These are phyloP conservation scores for Epiblema foenella DNA, from an alignment of 2,888 invertebrate species.

Conservation along the genomic window DNA sequence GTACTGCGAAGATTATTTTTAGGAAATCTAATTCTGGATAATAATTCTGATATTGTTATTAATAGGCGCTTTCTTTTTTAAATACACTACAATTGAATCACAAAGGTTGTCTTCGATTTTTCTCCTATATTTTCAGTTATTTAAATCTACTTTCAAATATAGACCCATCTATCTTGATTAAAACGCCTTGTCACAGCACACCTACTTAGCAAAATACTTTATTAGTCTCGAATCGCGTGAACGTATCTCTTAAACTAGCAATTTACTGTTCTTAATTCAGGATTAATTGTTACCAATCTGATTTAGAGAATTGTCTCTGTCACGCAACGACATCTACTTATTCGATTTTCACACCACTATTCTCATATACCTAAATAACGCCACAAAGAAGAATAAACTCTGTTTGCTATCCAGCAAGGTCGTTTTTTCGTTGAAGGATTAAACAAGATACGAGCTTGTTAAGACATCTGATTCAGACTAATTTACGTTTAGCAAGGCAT, in stretches of 20 bases:
- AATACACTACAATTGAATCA: no score
- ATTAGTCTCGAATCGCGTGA: slow-evolving; percentile 45
- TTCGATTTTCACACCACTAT: slow-evolving; percentile 7
- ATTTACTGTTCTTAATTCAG: slow-evolving; percentile 53
- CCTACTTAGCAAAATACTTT: slow-evolving; percentile 31
- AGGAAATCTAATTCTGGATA: no score
- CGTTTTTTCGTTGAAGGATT: not conserved
- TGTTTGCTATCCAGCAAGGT: not conserved
- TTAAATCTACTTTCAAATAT: not conserved
- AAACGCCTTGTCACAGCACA: slow-evolving; percentile 20
- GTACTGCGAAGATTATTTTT: no score
- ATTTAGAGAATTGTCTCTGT: slow-evolving; percentile 51
- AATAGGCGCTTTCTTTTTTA: no score
- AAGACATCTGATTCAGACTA: slow-evolving; percentile 13
- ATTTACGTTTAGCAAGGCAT: slow-evolving; percentile 30
- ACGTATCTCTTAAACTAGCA: slow-evolving; percentile 40
- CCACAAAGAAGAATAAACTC: not conserved
- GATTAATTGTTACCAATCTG: slow-evolving; percentile 54
- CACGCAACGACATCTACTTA: slow-evolving; percentile 42
- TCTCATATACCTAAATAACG: not conserved
- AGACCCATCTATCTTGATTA: slow-evolving; percentile 32
- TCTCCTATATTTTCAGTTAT: no score
- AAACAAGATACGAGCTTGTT: not conserved
- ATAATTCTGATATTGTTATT: no score
- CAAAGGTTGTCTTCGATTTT: not conserved